A percentile compares a stretch with the other conserved stretches of the same genome.
Conservation (phyloP, 64 coral and sea anemone species). For the Montipora sp. region DNA sequence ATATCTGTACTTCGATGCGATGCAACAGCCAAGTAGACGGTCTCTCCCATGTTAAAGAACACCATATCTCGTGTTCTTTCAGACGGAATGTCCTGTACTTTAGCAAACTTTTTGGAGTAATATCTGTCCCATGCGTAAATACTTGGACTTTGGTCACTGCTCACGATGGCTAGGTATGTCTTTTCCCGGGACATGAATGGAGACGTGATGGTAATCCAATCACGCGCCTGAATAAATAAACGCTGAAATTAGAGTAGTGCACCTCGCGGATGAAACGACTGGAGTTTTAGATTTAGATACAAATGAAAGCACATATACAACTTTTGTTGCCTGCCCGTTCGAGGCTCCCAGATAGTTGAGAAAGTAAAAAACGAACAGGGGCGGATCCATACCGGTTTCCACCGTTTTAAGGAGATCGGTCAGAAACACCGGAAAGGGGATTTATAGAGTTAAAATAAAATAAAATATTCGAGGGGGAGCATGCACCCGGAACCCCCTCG, state of each 20-base stretch:
- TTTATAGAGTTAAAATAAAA: too few relatives aligned
- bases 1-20: conserved; percentile 84
- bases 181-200: conserved; percentile 85
- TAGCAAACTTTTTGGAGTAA: conserved; percentile 77
- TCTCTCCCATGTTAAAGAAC: conserved; percentile 93
- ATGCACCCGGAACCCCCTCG: too few relatives aligned
- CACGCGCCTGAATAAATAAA: conserved; percentile 72
- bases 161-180: conserved; percentile 85
- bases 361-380: too few relatives aligned
- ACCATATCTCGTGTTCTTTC: conserved; percentile 87
- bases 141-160: conserved; percentile 52
- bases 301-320: too few relatives aligned
- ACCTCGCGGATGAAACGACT: not conserved
- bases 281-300: not conserved
- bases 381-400: conserved; percentile 36
- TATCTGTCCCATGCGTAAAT: conserved; percentile 92
- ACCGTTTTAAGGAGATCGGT: conserved; percentile 17
- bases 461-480: too few relatives aligned
- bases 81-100: conserved; percentile 78
- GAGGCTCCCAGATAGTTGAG: too few relatives aligned
- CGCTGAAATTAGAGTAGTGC: not conserved
- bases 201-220: conserved; percentile 86
- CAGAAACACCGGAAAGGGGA: not conserved
- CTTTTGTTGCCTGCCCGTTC: too few relatives aligned
- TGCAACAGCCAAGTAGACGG: conserved; percentile 79